phyloP scores from a whole-genome alignment of 2,113 vertebrate genomes.

The Cygnus buccinator region DNA sequence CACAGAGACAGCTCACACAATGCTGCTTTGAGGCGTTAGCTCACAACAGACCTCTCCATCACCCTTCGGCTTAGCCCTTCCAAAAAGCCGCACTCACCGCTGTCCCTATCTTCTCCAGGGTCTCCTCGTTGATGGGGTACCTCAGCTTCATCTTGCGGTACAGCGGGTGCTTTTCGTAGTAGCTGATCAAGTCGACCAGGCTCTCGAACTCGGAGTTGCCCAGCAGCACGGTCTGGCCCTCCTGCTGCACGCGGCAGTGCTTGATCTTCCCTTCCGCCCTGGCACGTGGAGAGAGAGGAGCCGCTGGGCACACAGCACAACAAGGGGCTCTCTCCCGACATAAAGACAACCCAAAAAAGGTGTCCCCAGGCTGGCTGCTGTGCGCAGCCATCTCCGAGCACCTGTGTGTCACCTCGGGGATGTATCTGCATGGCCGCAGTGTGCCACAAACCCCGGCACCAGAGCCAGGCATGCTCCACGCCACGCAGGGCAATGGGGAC shows the following conservation, averaged over 20 bases:
- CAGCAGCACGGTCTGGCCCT: slow-evolving; percentile 91
- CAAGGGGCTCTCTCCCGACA: background rate
- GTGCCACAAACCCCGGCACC: too few species aligned
- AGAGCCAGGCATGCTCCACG: background rate
- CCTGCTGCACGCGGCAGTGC: slow-evolving; percentile 97
- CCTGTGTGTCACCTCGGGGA: background rate
- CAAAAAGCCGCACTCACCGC: slow-evolving; percentile 80
- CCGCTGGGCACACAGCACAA: background rate
- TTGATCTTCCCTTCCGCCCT: slow-evolving; percentile 99
- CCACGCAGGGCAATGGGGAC: background rate
- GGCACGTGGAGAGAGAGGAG: background rate
- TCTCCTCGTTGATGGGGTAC: slow-evolving; percentile 98
- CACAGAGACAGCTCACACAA: background rate
- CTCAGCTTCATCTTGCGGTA: slow-evolving; percentile 99
- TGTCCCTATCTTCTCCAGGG: slow-evolving; percentile 97
- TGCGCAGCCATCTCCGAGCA: background rate
- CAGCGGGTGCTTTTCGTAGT: slow-evolving; percentile 94
- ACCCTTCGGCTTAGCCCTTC: background rate
- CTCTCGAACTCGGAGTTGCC: slow-evolving; percentile 97
- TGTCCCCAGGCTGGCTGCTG: rapidly evolving
- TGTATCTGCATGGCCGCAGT: background rate
- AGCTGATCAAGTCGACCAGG: slow-evolving; percentile 95
- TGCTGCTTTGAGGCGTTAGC: background rate
- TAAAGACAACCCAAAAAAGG: background rate
- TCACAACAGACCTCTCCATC: background rate